Evolutionary conservation across 2,888 invertebrate genomes (phyloP).

Genomic region (Chrysomela aeneicollis): DNA sequence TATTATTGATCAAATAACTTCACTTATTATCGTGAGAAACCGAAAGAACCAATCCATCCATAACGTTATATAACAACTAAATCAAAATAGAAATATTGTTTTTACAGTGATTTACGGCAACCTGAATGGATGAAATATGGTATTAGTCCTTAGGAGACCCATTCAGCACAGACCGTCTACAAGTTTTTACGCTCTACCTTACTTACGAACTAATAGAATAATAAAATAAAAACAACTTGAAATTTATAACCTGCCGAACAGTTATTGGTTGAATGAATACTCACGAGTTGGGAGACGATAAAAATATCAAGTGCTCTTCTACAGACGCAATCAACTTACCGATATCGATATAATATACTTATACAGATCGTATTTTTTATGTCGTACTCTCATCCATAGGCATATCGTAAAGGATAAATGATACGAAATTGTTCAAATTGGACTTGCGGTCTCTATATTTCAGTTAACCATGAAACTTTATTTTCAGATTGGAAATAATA

Average conservation of each 20-base stretch:
- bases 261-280: slow-evolving; percentile 24
- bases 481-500: too few species aligned
- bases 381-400: too few species aligned
- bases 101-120: slow-evolving; percentile 23
- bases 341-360: slow-evolving; percentile 13
- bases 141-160: slow-evolving; percentile 22
- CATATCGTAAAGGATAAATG: too few species aligned
- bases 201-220: slow-evolving; percentile 23
- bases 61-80: slow-evolving; percentile 20
- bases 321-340: slow-evolving; percentile 23
- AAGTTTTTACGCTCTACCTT: slow-evolving; percentile 16
- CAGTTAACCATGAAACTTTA: too few species aligned
- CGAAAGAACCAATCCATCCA: slow-evolving; percentile 13
- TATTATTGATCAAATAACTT: background rate
- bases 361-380: too few species aligned
- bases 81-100: slow-evolving; percentile 17
- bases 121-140: slow-evolving; percentile 17
- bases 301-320: slow-evolving; percentile 25
- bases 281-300: slow-evolving; percentile 13
- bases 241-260: slow-evolving; percentile 27
- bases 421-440: too few species aligned
- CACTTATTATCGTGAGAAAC: slow-evolving; percentile 19
- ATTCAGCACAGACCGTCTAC: slow-evolving; percentile 22
- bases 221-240: slow-evolving; percentile 26
- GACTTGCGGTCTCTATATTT: too few species aligned